Conservation (phyloP, 1,140 invertebrate genomes). For the Nephila pilipes region DNA sequence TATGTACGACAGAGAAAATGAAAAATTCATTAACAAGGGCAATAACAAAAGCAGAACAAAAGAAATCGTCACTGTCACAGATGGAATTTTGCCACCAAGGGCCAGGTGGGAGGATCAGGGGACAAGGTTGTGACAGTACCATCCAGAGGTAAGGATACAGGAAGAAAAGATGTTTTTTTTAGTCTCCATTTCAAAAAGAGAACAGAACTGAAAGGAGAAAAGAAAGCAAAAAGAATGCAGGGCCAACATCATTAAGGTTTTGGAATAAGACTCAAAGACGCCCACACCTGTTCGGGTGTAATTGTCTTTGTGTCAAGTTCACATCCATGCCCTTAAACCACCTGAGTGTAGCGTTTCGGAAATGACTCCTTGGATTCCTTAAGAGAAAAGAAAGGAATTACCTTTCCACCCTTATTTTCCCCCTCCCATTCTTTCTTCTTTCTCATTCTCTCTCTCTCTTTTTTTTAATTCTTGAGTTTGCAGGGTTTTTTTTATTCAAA, state of each 20-base stretch:
- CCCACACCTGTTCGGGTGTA: conserved; percentile 69
- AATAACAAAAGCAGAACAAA: background rate
- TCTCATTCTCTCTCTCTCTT: background rate
- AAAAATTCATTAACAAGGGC: background rate
- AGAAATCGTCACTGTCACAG: no score
- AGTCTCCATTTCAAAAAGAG: background rate
- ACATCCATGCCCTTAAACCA: conserved; percentile 59
- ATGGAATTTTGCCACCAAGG: no score
- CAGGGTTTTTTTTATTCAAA: background rate
- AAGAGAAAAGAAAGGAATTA: conserved; percentile 48
- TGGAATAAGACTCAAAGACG: conserved; percentile 28
- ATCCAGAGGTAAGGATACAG: background rate
- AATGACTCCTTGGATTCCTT: conserved; percentile 32
- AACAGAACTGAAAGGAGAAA: background rate
- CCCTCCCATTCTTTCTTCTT: background rate
- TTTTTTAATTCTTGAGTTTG: background rate
- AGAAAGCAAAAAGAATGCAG: conserved; percentile 40
- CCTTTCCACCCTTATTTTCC: conserved; percentile 1
- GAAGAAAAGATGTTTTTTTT: background rate
- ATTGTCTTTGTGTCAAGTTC: conserved; percentile 75
- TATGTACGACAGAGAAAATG: background rate
- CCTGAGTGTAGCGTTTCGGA: conserved; percentile 37
- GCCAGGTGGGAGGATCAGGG: background rate
- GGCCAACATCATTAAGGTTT: conserved; percentile 67
- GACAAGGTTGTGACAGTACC: background rate